Evolutionary conservation across 2,888 invertebrate species (phyloP), one percentile per base, ranked within the genome.

Genomic region (Scaptomyza flava): DNA sequence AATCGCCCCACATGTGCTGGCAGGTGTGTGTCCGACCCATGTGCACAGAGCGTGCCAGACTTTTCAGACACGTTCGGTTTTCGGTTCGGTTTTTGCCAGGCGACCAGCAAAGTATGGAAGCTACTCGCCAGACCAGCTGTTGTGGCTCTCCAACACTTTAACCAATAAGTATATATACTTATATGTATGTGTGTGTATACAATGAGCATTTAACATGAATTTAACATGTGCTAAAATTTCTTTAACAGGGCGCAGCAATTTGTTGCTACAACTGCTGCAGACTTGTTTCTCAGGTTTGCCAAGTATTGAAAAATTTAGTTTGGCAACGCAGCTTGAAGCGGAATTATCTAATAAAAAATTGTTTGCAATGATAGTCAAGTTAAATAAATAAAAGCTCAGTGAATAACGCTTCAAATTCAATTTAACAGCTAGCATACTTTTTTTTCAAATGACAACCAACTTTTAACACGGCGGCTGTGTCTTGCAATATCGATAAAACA

Each of bases 61-160:
- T 86, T 79, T 81, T 78, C 80, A 85, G 86, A 84, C 84, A 84
- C 84, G 84, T 85, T 81, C 81, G 81, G 80, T 81, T 84, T 81
- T 84, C 81, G 81, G 84, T 85, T 87, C 87, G 83, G 79, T 83
- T 87, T 82, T 68, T 14, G 71, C 77, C 75, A 87, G 87, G 84
- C 79, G 59, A 71, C 36, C 74, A 85, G 87, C 27, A 57, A 53
- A 7, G 36, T 6, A 1, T 4, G 59, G 60, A 34, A 47, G 41
- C 27, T 27, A 12, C 42, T 46, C 46, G 38, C 14, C 50, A 38
- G 60, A 60, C 42, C 51, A 59, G 57, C 31, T 20, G 43, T 53
- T 34, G 7, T 33, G 23, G 20, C 9, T 11, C 42, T 17, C 58
- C 12, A 11, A 2, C 14, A 23, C 33, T 14, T 41, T 34, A n/a